phyloP scores from a whole-genome alignment of 2,888 invertebrate genomes.

The Steinernema carpocapsae region DNA sequence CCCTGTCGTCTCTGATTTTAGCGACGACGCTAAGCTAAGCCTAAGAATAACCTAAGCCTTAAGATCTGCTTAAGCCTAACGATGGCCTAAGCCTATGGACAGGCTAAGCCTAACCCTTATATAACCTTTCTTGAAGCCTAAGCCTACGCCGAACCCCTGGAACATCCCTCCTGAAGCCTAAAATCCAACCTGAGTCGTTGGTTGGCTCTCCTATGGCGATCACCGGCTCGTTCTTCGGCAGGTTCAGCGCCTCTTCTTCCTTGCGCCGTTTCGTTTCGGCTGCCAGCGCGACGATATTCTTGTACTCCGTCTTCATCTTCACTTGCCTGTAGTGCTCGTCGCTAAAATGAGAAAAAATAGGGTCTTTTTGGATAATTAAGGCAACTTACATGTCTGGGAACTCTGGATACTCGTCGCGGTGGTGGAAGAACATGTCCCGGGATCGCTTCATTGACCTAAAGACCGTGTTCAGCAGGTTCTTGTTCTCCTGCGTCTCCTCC shows the following conservation, averaged over 20 bases:
- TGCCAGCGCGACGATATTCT: constrained; percentile 81
- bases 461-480: constrained; percentile 74
- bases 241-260: constrained; percentile 59
- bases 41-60: too few species aligned
- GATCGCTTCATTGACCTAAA: constrained; percentile 95
- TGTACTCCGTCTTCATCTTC: constrained; percentile 86
- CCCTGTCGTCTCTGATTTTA: too few species aligned
- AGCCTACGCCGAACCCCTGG: too few species aligned
- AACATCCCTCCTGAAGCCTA: too few species aligned
- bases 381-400: constrained; percentile 81
- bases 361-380: too few species aligned
- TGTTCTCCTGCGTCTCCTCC: constrained; percentile 36
- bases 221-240: constrained; percentile 46
- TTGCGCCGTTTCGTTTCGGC: constrained; percentile 70
- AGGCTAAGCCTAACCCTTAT: too few species aligned
- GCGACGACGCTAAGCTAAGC: too few species aligned
- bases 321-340: constrained; percentile 78
- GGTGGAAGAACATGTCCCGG: constrained; percentile 93
- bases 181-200: not conserved
- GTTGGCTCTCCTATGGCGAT: constrained; percentile 19
- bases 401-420: constrained; percentile 84
- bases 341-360: constrained; percentile 71
- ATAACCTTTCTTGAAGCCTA: too few species aligned
- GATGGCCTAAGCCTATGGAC: too few species aligned
- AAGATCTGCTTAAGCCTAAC: too few species aligned